Percentiles rank a stretch among this genome's conserved stretches.
These are phyloP conservation scores for Strigamia transsilvanica DNA, from an alignment of 2,888 invertebrate species.

Conservation along the genomic window DNA sequence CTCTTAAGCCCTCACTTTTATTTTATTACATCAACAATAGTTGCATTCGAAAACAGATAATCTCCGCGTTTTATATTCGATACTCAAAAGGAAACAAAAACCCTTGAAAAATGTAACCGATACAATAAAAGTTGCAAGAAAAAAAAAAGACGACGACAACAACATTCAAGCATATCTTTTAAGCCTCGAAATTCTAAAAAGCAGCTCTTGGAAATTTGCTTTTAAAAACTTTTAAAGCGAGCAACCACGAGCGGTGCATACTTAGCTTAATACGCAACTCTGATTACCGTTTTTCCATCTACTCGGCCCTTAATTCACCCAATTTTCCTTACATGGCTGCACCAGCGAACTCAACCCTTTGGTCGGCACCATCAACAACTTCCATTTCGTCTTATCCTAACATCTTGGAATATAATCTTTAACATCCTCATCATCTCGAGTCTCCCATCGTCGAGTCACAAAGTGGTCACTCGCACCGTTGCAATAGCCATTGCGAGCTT, in stretches of 20 bases:
- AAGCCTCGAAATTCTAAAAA: not conserved
- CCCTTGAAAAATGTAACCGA: no score
- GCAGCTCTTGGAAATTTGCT: not conserved
- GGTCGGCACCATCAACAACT: conserved; percentile 35
- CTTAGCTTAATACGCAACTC: not conserved
- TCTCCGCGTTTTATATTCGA: no score
- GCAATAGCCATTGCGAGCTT: conserved; percentile 38
- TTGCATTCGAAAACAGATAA: not conserved
- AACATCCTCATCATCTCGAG: conserved; percentile 46
- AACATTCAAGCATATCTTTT: not conserved
- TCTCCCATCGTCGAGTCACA: conserved; percentile 33
- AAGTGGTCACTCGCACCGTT: conserved; percentile 41
- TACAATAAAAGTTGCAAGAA: not conserved
- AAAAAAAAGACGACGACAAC: not conserved
- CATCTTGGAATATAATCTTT: conserved; percentile 29
- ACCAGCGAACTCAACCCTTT: conserved; percentile 35
- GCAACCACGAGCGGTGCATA: not conserved
- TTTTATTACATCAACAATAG: not conserved
- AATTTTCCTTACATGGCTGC: conserved; percentile 6
- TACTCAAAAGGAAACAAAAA: no score
- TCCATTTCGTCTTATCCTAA: conserved; percentile 33
- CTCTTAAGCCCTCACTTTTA: not conserved
- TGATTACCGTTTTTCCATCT: conserved; percentile 19
- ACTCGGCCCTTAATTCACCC: not conserved
- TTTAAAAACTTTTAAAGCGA: conserved; percentile 14